Evolutionary conservation across 1,140 invertebrate species (phyloP), one percentile per base, ranked within the genome.

Genomic region (Homalodisca vitripennis): DNA sequence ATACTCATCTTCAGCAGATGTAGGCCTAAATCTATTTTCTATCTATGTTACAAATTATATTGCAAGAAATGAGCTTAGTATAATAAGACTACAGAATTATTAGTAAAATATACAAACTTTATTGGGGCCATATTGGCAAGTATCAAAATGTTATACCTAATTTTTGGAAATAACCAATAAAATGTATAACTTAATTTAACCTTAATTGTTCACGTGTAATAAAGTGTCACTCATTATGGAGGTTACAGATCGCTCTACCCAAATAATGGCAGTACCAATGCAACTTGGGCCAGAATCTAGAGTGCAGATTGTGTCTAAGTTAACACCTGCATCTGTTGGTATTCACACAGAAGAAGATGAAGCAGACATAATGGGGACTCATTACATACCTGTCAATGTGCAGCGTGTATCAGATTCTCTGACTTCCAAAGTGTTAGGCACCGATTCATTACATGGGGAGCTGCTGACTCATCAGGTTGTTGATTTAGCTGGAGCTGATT

Each of bases 381-480:
- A 83, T 32, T 83, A 82, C 31, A 83, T 60, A 26, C 55, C 55
- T 27, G 55, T 83, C 13, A 81, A 80, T 17, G 81, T 83, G 57
- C 81, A 82, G 47, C 76, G 81, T 70, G 73, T 77, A 2, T 80
- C 82, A 55, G 80, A 78, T 3, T 79, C 81, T 72, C 71, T 76
- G 3, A 62, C 81, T 24, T 75, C 77, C 26, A 82, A 82, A 69
- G 78, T 79, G 27, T 76, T 81, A 13, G 78, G 80, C 3, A 71
- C 81, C 1, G 74, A 81, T 62, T 76, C 81, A 6, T 67, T 82
- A 22, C 80, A 77, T 13, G 78, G 78, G 1, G 81, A 83, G 71
- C 66, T 82, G 12, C 78, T 83, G 41, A 78, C 80, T 0, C 81
- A 82, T 30, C 80, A 81, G 60, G 82, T 82, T 79, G 81, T 82